Evolutionary conservation across 2,888 invertebrate genomes (phyloP), one percentile per base, ranked within the genome.

Genomic region (Nomada lathburiana): DNA sequence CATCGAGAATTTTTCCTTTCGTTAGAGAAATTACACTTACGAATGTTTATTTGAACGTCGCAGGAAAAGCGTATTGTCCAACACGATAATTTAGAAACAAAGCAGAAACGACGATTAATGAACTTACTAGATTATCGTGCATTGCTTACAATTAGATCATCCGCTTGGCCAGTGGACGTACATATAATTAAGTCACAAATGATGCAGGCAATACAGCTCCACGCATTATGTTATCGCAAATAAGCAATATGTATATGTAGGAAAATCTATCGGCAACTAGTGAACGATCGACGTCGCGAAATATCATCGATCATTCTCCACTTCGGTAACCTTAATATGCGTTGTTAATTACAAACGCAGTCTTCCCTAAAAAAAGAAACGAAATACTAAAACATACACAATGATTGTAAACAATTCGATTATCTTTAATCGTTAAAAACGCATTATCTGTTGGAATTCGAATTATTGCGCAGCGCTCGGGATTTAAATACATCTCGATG

Each of bases 281-380:
- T 71, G 13, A 52, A 69, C 47, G 16, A 26, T 71, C 20, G 59
- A 29, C 11, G 10, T 53, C 16, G 1, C 1, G 1, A 9, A 71
- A 67, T 63, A 18, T 81, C 44, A 72, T 73, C 20, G 20, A 57
- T 82, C 29, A 72, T 82, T 72, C 70, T 73, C 50, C 69, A 74
- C 77, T 52, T 4, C 13, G 13, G 26, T 65, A 72, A 83, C 62
- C 52, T 71, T 42, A 71, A 50, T 50, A 53, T 59, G 9, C 5
- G 36, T 63, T 67, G 60, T 10, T 65, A 23, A 23, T 13, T 47
- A 53, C 20, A 26, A 2, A 36, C 42, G 23, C 29, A 42, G 1
- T 20, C 1, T 47, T 26, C 13, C 2, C 26, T 29, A 7, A 36
- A 36, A 36, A 23, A 57, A 7, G 11, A 0, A n/a, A 57, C n/a